phyloP scores from a whole-genome alignment of 2,113 vertebrate species.

The Trinectes maculatus region DNA sequence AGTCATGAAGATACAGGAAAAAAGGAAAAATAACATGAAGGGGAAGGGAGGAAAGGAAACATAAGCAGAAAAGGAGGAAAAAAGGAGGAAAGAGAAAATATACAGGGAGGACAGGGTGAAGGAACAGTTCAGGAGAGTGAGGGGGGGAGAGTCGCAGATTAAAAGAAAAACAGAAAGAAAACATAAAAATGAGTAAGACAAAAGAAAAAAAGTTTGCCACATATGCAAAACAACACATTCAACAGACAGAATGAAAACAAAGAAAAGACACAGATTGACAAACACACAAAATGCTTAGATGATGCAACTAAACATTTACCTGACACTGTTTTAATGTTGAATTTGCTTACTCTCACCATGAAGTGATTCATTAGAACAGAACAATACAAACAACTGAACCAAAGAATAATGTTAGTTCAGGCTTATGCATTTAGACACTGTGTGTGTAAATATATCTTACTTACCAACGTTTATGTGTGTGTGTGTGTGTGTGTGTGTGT shows the following conservation, averaged over 20 bases:
- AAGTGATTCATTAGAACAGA: not conserved
- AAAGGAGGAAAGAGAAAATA: not conserved
- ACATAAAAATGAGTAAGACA: constrained; percentile 20
- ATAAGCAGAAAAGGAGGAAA: not conserved
- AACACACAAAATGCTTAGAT: constrained; percentile 13
- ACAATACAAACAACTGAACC: not conserved
- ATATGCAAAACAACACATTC: constrained; percentile 1
- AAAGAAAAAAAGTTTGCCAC: constrained; percentile 36
- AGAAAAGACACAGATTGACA: not conserved
- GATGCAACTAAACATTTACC: no score
- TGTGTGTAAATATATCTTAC: not conserved
- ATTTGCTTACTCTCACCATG: not conserved
- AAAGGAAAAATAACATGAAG: not conserved
- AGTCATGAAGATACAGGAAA: not conserved
- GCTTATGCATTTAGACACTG: not conserved
- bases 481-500: constrained; percentile 3
- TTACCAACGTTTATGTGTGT: not conserved
- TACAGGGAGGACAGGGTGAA: constrained; percentile 27
- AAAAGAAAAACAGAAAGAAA: constrained; percentile 16
- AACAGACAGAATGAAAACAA: constrained; percentile 33
- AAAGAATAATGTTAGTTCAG: constrained; percentile 37
- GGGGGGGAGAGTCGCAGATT: constrained; percentile 12
- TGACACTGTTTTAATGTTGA: no score
- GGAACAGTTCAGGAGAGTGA: constrained; percentile 21
- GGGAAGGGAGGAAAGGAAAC: not conserved